Conservation (phyloP, 2,113 vertebrate genomes). For the Agapornis roseicollis region DNA sequence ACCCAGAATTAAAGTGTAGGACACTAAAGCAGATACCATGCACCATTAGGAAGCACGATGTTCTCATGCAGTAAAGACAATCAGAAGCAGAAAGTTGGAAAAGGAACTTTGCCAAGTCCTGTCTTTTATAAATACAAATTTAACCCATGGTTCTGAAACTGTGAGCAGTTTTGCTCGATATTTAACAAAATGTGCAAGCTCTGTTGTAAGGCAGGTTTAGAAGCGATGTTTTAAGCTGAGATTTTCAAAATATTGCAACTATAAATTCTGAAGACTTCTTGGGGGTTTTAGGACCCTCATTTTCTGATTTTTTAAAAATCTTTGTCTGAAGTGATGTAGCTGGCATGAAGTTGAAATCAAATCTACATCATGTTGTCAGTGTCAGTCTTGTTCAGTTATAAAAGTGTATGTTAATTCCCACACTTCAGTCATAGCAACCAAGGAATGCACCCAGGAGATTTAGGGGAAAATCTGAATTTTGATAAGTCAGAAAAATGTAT, state of each 20-base stretch:
- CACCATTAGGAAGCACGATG: background rate
- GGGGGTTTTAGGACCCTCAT: background rate
- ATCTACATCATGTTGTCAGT: background rate
- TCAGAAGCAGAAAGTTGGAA: background rate
- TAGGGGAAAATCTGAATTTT: background rate
- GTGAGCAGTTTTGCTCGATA: background rate
- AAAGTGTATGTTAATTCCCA: background rate
- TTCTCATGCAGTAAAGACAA: background rate
- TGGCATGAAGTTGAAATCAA: background rate
- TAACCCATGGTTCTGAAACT: background rate
- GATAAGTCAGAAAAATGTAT: background rate
- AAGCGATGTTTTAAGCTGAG: background rate
- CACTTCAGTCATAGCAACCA: background rate
- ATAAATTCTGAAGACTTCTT: background rate
- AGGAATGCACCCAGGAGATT: background rate
- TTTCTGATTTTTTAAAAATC: background rate
- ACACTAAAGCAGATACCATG: background rate
- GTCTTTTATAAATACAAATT: background rate
- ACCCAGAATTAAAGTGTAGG: background rate
- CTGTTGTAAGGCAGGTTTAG: background rate
- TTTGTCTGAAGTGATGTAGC: background rate
- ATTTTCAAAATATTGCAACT: background rate
- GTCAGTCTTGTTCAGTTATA: background rate
- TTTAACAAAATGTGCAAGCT: background rate
- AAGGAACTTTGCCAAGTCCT: background rate